Evolutionary conservation across 2,888 invertebrate genomes (phyloP).

Genomic region (Cephus nigrinus): DNA sequence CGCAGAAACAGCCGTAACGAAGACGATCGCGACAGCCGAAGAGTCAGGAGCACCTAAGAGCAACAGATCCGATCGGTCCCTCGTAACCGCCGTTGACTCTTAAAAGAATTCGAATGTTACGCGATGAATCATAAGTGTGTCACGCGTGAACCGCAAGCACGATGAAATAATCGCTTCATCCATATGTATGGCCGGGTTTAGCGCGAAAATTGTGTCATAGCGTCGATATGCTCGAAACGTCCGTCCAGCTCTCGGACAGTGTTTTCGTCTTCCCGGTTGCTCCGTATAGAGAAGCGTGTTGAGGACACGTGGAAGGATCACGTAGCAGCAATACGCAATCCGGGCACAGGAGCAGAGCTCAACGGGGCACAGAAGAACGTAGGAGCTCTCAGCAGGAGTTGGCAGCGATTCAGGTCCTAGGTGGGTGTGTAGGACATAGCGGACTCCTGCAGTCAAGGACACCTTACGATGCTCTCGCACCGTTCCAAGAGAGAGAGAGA

Average conservation of each 20-base stretch:
- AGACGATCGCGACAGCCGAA: background rate
- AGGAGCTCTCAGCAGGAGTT: background rate
- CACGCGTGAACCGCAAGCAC: conserved; percentile 43
- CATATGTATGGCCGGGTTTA: conserved; percentile 35
- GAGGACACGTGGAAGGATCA: background rate
- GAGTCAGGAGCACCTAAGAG: background rate
- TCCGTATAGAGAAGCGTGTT: background rate
- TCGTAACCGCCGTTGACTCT: background rate
- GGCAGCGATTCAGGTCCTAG: conserved; percentile 22
- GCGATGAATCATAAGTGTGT: conserved; percentile 42
- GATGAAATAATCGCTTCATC: conserved; percentile 42
- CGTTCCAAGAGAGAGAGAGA: conserved; percentile 8
- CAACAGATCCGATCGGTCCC: background rate
- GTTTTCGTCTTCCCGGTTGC: conserved; percentile 26
- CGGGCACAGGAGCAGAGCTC: background rate
- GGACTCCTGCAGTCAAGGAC: conserved; percentile 51
- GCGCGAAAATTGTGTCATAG: conserved; percentile 37
- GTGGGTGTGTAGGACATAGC: conserved; percentile 51
- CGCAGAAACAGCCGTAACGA: background rate
- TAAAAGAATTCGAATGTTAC: background rate
- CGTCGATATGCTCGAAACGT: background rate
- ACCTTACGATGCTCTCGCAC: conserved; percentile 32
- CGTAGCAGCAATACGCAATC: background rate
- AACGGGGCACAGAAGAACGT: background rate
- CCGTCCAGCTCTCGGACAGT: background rate